Base-by-base conservation (phyloP, 2,113 vertebrate genomes). In the Sebastes fasciatus region DNA sequence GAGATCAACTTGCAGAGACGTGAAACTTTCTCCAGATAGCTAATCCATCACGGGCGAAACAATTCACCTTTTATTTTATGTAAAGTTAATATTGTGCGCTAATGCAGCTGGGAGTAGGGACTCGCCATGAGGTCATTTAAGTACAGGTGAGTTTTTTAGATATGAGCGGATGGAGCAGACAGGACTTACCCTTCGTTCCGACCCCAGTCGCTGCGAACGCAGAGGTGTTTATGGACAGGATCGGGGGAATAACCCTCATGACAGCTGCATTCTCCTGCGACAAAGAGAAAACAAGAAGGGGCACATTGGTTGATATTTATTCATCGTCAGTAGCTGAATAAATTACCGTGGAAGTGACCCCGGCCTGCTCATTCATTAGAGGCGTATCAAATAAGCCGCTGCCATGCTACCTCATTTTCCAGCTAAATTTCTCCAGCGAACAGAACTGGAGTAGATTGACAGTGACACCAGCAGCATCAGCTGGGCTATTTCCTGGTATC, bases 261-360 rank as follows among this genome's bases (percentile, higher is more conserved):
- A 92, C 98, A 99, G 94, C 98, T 97, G 94, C 98, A 99, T 83
- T 99, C 97, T 83, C 98, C 98, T 99, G 72, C 2, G 70, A 45
- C 67, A 91, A 89, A 91, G 57, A 85, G 17, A 61, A 34, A 34
- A 86, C 19, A 67, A 79, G 46, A 52, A 43, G 26, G 74, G 54
- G 61, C 46, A 89, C 49, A 83, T 46, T 82, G 86, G 68, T 81
- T 69, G 42, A 69, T 83, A 89, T 83, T 89, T 69, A 88, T 82
- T 65, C 85, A 76, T 92, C 74, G 60, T 65, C 21, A 51, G 40
- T 49, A 26, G 65, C 63, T 21, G 86, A 82, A 84, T n/a, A 74
- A 0, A 54, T 26, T 52, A 82, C 51, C 0, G 5, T 48, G 42
- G 21, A 79, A 81, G 6, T 26, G n/a, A 55, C 69, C 46, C 49